Evolutionary conservation across 2,797 vertebrate genomes (phyloP).

Genomic region (Tenualosa ilisha): DNA sequence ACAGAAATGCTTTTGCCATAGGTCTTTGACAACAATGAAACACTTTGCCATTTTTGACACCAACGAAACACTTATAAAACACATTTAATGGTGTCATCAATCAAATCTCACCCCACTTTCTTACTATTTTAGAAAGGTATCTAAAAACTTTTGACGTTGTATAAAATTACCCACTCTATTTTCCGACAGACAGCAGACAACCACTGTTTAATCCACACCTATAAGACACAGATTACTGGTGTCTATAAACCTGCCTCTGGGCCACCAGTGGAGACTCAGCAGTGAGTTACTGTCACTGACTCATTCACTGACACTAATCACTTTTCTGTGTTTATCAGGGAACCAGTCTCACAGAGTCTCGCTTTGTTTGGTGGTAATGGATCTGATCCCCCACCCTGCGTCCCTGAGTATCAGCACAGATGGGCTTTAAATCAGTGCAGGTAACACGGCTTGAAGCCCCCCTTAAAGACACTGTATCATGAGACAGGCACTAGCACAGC

Average conservation of each 20-base stretch:
- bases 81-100: background rate
- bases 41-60: no score
- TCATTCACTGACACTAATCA: conserved; percentile 74
- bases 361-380: conserved; percentile 63
- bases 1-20: no score
- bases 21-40: no score
- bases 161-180: background rate
- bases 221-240: background rate
- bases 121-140: background rate
- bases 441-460: background rate
- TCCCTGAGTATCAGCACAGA: background rate
- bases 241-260: conserved; percentile 65
- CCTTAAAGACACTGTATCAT: background rate
- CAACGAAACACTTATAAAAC: background rate
- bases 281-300: conserved; percentile 63
- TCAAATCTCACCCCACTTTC: background rate
- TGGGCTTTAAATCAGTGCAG: background rate
- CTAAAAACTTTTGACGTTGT: background rate
- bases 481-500: background rate
- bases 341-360: conserved; percentile 57
- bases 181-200: background rate
- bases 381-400: conserved; percentile 22
- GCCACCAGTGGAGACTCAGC: conserved; percentile 62
- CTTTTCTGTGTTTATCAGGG: conserved; percentile 65
- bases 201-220: background rate